Evolutionary conservation across 64 coral and sea anemone species (phyloP), one percentile per base, ranked within the genome.

Genomic region (Catalaphyllia jardinei): DNA sequence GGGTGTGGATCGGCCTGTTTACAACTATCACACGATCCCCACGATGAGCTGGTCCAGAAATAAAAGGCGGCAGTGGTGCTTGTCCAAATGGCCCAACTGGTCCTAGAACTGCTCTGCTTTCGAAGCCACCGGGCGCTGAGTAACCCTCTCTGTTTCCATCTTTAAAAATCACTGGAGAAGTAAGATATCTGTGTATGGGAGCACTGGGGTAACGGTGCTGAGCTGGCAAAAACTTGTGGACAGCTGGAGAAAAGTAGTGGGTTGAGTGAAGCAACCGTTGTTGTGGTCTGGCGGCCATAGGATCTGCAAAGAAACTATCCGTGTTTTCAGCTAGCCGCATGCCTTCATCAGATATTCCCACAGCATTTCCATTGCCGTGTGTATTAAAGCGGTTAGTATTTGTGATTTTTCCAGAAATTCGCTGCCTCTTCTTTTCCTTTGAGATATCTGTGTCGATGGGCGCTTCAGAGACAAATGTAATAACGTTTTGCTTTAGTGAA

Each of bases 1-100:
- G 87, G 33, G 78, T 76, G 14, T 96, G 94, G 7, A 93, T 62
- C 4, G 94, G 94, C 54, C 91, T 93, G 29, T 93, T 96, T 15
- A 93, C 57, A 73, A 96, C 55, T 18, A 88, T 64, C 8, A 76
- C 72, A 35, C 51, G 74, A 11, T 38, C 27, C 1, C 71, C 57
- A 29, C 61, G 86, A 6, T 33, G 27, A 30, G 46, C 49, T 24
- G n/a, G 69, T 8, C 86, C 86, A 62, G 29, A 42, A 20, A 59
- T 55, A 12, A 87, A 60, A 31, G 28, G 86, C 19, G 49, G 49
- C 24, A 77, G n/a, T 28, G 29, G 51, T 30, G 8, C 55, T 29
- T 20, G 27, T 18, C 16, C 31, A 33, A 87, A 87, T 11, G 16
- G 62, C 67, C 73, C 30, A 42, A 30, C 29, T 27, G 30, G 29